These are phyloP conservation scores for Pseudotriccus pelzelni DNA, from an alignment of 2,797 vertebrate species.

Conservation along the genomic window DNA sequence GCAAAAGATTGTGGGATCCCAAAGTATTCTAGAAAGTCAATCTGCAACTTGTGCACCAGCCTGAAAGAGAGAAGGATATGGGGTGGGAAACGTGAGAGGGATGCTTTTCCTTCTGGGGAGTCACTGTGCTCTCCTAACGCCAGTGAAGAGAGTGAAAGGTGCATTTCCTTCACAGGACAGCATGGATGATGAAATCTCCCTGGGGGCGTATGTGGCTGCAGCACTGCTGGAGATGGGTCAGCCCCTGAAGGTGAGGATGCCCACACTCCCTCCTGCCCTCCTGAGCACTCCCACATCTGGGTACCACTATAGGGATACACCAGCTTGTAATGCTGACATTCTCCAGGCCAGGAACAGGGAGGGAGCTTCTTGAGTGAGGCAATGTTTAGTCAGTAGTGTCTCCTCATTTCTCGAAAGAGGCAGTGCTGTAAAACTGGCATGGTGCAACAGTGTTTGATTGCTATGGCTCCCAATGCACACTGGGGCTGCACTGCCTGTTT, in stretches of 20 bases:
- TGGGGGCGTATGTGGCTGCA: slow-evolving; percentile 62
- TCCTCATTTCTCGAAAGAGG: neutral
- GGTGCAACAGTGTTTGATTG: neutral
- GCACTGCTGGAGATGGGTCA: slow-evolving; percentile 70
- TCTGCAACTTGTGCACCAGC: neutral
- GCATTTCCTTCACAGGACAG: slow-evolving; percentile 41
- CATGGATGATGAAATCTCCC: slow-evolving; percentile 58
- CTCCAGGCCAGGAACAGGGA: neutral
- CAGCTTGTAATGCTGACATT: neutral
- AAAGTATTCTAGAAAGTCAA: neutral
- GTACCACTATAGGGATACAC: fast-evolving
- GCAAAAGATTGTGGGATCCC: neutral
- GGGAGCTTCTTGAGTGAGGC: neutral
- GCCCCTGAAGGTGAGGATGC: neutral
- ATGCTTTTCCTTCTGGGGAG: neutral
- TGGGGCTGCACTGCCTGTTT: neutral
- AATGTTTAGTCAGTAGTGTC: neutral
- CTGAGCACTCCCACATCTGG: fast-evolving
- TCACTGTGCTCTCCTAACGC: neutral
- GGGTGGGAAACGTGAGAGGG: neutral
- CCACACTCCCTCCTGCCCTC: neutral
- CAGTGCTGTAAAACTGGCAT: neutral
- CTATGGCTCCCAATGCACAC: neutral
- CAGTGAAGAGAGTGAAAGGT: neutral
- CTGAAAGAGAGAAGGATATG: neutral